Evolutionary conservation across 2,797 vertebrate species (phyloP), one percentile per base, ranked within the genome.

Genomic region (Poeciliopsis gracilis): DNA sequence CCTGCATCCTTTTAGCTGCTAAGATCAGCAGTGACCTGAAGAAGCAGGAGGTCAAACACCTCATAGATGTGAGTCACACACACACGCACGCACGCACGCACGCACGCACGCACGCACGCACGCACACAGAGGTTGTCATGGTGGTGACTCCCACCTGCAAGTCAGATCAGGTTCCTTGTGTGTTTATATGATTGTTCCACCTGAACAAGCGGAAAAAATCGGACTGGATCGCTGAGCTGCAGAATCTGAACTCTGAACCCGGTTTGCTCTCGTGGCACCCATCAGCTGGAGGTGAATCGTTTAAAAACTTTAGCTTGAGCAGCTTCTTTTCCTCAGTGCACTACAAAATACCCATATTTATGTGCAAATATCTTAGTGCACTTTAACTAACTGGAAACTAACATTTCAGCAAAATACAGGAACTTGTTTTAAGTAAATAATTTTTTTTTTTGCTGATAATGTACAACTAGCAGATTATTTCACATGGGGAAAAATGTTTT

Each of bases 21-120:
- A 99, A 99, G 94, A 98, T 99, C 94, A 98, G 97, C 96, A 98
- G 98, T 30, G 98, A 99, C 90, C 97, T 99, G 79, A 97, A 96
- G 94, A 99, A 98, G 84, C 96, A 94, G 0, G 98, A 99, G 79
- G 97, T 99, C 57, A 97, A 96, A 93, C 97, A 98, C 87, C 96
- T 99, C 72, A 97, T 99, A 13, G 98, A 99, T 0, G 98, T 99
- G 92, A 96, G 98, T 87, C 4, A 0, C 51, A 5, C 46, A 47
- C 46, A 4, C 46, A 4, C 25, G 73, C 59, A 55, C 53, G 12
- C 5, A 0, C 67, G 25, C 69, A 45, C 71, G 77, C 82, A 75
- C 73, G 23, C 73, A 25, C 20, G 8, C 51, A 53, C 51, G 1
- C 53, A 49, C 18, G 1, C 16, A 6, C 16, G 6, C 11, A 5